Evolutionary conservation across 2,888 invertebrate species (phyloP).

Genomic region (Chymomyza caudatula): DNA sequence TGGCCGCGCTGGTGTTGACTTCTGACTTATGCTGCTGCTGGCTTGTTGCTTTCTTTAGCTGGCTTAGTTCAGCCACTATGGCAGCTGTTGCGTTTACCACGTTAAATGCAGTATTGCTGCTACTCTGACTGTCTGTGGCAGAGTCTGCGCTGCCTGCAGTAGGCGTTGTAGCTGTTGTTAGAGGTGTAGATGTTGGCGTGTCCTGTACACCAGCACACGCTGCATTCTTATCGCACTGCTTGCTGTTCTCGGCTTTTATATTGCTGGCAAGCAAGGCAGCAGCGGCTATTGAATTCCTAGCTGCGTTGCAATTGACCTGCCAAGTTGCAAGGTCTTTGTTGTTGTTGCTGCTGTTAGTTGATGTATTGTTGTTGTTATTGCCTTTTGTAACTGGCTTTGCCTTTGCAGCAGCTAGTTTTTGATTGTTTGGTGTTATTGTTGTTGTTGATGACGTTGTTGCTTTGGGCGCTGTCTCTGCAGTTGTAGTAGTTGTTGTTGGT

Average conservation of each 20-base stretch:
- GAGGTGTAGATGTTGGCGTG: slow-evolving; percentile 40
- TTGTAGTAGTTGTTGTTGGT: slow-evolving; percentile 35
- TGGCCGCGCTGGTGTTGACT: slow-evolving; percentile 28
- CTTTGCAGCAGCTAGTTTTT: slow-evolving; percentile 41
- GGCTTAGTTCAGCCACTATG: slow-evolving; percentile 18
- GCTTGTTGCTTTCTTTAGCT: slow-evolving; percentile 35
- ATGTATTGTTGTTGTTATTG: slow-evolving; percentile 25
- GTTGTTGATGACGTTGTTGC: slow-evolving; percentile 31
- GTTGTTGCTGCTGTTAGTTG: slow-evolving; percentile 5
- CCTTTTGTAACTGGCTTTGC: slow-evolving; percentile 30
- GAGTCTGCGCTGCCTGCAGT: neutral
- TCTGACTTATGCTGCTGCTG: slow-evolving; percentile 16
- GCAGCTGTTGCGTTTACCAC: slow-evolving; percentile 8
- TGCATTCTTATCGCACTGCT: slow-evolving; percentile 26
- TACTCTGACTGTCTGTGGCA: slow-evolving; percentile 12
- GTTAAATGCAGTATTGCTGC: slow-evolving; percentile 24
- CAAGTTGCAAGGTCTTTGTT: slow-evolving; percentile 30
- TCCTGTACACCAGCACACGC: slow-evolving; percentile 32
- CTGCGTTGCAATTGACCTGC: slow-evolving; percentile 53
- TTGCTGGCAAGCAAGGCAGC: slow-evolving; percentile 60
- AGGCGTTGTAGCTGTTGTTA: slow-evolving; percentile 12
- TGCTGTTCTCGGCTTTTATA: slow-evolving; percentile 38
- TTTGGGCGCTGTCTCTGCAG: slow-evolving; percentile 20
- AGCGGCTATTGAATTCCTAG: slow-evolving; percentile 54
- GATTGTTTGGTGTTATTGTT: slow-evolving; percentile 40